A percentile compares a stretch with the other conserved stretches of the same genome.
Conservation (phyloP, 2,888 invertebrate species). For the Eremobia ochroleuca region DNA sequence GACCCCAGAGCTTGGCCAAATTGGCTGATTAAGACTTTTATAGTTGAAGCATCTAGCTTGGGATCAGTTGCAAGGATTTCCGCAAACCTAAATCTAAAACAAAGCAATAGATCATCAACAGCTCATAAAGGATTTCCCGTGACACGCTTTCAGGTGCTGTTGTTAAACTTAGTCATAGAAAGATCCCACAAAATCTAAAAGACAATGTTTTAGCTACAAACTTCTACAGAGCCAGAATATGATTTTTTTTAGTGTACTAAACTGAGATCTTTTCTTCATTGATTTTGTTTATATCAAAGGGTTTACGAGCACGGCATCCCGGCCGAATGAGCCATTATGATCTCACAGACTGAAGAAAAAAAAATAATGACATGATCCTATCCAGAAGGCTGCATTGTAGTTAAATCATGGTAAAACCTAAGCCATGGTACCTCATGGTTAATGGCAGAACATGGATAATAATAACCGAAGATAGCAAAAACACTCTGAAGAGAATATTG, state of each 20-base stretch:
- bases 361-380: not conserved
- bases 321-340: not conserved
- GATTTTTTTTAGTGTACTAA: not conserved
- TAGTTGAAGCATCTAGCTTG: not conserved
- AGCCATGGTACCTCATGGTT: not conserved
- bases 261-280: too few species aligned
- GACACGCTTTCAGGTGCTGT: not conserved
- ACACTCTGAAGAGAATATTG: not conserved
- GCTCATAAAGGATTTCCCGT: not conserved
- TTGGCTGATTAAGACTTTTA: conserved; percentile 6
- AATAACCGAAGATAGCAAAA: not conserved
- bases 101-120: not conserved
- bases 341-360: not conserved
- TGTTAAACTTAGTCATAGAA: not conserved
- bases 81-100: not conserved
- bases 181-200: not conserved
- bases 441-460: not conserved
- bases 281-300: not conserved
- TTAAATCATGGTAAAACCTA: not conserved
- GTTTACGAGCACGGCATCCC: not conserved
- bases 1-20: conserved; percentile 41
- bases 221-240: not conserved
- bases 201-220: not conserved
- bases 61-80: not conserved
- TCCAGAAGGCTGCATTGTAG: not conserved